Percentiles rank a stretch among this genome's conserved stretches.
phyloP scores from a whole-genome alignment of 2,888 invertebrate species.

The Drosophila subquinaria region DNA sequence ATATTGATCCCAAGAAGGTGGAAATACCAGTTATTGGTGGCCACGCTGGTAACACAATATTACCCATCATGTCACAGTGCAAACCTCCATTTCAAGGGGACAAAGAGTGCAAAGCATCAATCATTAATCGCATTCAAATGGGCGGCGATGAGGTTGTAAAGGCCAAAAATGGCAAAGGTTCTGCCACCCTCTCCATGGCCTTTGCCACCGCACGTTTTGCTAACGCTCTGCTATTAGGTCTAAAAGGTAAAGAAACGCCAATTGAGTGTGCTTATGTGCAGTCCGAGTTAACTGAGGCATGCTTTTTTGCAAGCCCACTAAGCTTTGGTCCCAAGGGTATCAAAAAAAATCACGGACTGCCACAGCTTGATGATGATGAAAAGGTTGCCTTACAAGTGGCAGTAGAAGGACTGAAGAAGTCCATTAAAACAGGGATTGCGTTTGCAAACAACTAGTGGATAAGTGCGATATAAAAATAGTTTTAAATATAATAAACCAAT shows the following conservation, averaged over 20 bases:
- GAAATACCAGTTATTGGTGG: slow-evolving; percentile 81
- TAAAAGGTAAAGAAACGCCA: slow-evolving; percentile 90
- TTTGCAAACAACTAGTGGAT: slow-evolving; percentile 87
- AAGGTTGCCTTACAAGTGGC: slow-evolving; percentile 91
- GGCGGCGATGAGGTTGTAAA: slow-evolving; percentile 94
- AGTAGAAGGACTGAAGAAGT: slow-evolving; percentile 92
- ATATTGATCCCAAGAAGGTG: slow-evolving; percentile 68
- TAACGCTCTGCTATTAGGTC: slow-evolving; percentile 51
- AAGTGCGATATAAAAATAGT: background rate
- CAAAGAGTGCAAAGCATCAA: slow-evolving; percentile 90
- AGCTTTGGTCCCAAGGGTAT: slow-evolving; percentile 91
- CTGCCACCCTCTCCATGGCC: slow-evolving; percentile 98
- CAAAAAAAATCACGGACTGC: slow-evolving; percentile 90
- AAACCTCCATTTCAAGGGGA: slow-evolving; percentile 91
- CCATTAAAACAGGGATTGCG: slow-evolving; percentile 96
- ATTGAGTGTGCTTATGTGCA: slow-evolving; percentile 95
- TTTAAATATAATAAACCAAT: background rate
- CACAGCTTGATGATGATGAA: slow-evolving; percentile 92
- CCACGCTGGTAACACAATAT: slow-evolving; percentile 98
- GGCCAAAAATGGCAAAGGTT: slow-evolving; percentile 98
- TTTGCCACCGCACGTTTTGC: slow-evolving; percentile 88
- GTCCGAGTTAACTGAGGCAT: slow-evolving; percentile 93
- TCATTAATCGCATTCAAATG: slow-evolving; percentile 96
- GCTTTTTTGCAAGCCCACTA: slow-evolving; percentile 92
- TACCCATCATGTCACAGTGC: slow-evolving; percentile 89